Conservation (phyloP, 2,797 vertebrate species). For the Dryobates pubescens region DNA sequence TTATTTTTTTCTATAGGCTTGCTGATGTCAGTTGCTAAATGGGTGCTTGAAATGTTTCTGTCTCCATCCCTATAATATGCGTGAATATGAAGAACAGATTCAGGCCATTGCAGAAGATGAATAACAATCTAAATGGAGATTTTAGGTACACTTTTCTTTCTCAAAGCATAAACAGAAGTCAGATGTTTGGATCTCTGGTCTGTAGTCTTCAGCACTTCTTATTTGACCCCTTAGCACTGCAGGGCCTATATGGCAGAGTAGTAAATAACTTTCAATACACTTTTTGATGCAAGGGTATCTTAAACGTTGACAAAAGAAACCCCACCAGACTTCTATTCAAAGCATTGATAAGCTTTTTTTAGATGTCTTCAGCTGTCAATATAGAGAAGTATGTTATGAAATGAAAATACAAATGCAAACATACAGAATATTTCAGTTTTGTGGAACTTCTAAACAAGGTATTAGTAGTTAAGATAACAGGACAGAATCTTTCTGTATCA, state of each 20-base stretch:
- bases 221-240: background rate
- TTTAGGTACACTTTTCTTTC: background rate
- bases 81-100: slow-evolving; percentile 24
- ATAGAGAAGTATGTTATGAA: background rate
- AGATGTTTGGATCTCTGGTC: background rate
- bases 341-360: background rate
- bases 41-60: slow-evolving; percentile 6
- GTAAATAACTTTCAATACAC: background rate
- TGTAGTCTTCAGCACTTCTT: background rate
- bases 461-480: background rate
- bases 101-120: slow-evolving; percentile 41
- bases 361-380: background rate
- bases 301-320: background rate
- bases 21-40: background rate
- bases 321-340: background rate
- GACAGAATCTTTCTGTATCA: background rate
- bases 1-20: background rate
- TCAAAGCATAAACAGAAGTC: background rate
- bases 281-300: background rate
- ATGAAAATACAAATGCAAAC: background rate
- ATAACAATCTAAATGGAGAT: slow-evolving; percentile 9
- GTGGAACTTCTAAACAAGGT: background rate
- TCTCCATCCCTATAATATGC: background rate
- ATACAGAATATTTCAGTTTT: background rate
- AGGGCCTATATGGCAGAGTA: background rate